A percentile compares a stretch with the other conserved stretches of the same genome.
Evolutionary conservation across 2,797 vertebrate genomes (phyloP).

Genomic region (Apogon talboti): DNA sequence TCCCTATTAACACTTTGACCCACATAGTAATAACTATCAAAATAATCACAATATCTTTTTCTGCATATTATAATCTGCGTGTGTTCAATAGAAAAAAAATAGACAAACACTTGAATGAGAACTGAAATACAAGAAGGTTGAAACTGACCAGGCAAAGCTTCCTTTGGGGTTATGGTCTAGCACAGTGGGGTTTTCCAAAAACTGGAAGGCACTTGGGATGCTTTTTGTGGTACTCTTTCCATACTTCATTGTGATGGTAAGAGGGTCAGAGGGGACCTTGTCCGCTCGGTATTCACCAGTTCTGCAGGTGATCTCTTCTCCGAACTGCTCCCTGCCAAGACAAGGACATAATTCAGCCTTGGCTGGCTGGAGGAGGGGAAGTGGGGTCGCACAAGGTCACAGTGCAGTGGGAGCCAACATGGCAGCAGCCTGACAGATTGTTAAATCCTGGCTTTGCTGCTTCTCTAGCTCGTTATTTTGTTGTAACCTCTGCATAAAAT

Average conservation of each 20-base stretch:
- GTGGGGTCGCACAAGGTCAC: slow-evolving; percentile 49
- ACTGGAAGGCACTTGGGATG: slow-evolving; percentile 72
- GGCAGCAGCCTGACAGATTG: slow-evolving; percentile 69
- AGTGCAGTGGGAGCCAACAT: slow-evolving; percentile 51
- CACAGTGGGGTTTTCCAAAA: slow-evolving; percentile 80
- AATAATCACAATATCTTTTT: too few relatives aligned
- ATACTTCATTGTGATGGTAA: slow-evolving; percentile 73
- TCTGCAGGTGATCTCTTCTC: slow-evolving; percentile 78
- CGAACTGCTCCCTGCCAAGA: slow-evolving; percentile 79
- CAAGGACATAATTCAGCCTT: slow-evolving; percentile 53
- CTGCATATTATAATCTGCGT: too few relatives aligned
- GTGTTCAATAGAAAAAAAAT: too few relatives aligned
- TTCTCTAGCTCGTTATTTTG: slow-evolving; percentile 66
- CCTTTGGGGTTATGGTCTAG: slow-evolving; percentile 68
- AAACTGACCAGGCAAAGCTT: slow-evolving; percentile 84
- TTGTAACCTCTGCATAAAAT: slow-evolving; percentile 60
- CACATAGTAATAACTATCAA: too few relatives aligned
- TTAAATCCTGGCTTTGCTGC: slow-evolving; percentile 61
- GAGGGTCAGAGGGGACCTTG: slow-evolving; percentile 74
- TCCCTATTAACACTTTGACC: too few relatives aligned
- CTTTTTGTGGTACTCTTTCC: slow-evolving; percentile 70
- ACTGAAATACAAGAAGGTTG: neutral
- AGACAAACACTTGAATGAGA: neutral
- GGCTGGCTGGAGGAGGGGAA: slow-evolving; percentile 18
- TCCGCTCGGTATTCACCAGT: slow-evolving; percentile 73